These are phyloP conservation scores for Masticophis lateralis DNA, from an alignment of 2,797 vertebrate species.

Conservation along the genomic window DNA sequence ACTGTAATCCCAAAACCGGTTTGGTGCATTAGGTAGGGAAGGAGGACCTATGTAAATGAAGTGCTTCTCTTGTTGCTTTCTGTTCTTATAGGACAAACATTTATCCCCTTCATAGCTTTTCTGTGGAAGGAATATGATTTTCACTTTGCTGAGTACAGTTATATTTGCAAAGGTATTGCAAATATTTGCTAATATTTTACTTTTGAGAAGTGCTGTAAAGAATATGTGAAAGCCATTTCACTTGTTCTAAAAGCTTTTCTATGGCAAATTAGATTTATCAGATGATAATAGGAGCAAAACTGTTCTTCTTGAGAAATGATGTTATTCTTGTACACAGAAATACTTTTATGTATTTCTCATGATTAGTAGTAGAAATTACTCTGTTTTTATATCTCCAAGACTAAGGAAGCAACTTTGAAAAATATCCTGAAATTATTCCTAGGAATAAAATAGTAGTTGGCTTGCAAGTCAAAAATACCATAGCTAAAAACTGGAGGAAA, in stretches of 20 bases:
- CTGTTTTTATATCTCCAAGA: background rate
- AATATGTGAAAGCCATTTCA: background rate
- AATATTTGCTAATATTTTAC: background rate
- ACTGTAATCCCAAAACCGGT: background rate
- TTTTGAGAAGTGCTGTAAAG: background rate
- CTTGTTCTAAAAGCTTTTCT: background rate
- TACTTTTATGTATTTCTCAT: background rate
- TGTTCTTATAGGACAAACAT: background rate
- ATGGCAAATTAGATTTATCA: background rate
- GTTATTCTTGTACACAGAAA: background rate
- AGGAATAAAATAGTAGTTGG: background rate
- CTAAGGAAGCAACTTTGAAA: background rate
- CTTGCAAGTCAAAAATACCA: background rate
- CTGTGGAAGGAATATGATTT: background rate
- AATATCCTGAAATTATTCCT: background rate
- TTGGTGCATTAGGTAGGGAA: background rate
- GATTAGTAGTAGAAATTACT: background rate
- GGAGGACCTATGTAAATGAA: background rate
- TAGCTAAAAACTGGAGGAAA: background rate
- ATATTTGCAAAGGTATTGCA: background rate
- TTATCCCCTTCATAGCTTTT: background rate
- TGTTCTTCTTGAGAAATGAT: background rate
- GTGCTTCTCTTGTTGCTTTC: background rate
- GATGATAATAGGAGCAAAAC: background rate
- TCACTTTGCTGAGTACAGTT: background rate